Base-by-base conservation (phyloP, 2,888 invertebrate species). In the Agonopterix alstromeriana region DNA sequence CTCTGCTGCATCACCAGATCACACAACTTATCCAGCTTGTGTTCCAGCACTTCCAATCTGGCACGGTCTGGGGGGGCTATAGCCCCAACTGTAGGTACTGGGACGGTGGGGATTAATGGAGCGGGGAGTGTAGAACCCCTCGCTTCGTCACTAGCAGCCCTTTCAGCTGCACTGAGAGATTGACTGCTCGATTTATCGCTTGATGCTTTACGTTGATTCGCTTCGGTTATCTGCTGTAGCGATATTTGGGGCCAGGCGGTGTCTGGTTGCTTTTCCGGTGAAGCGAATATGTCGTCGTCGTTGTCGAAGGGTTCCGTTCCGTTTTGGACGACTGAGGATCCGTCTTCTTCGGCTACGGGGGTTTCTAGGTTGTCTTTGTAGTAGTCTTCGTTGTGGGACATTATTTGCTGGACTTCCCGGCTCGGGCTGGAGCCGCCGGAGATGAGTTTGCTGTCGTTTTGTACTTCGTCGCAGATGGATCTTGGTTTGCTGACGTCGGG, bases 401-500 rank as follows among this genome's bases (percentile, higher is more conserved):
- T 89, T 59, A 97, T 97, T 83, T 97, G 94, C 72, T 95, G 93
- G 14, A 97, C 97, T 83, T 97, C 97, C 14, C 96, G 90, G 65
- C 96, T 96, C 4, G 97, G 96, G 74, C 96, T 96, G 52, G 96
- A 96, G 10, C 95, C 95, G n/a, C 94, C 95, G 47, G 95, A 95
- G 1, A 93, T 92, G 57, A 91, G 84, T 66, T 89, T 90, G 60
- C 78, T 47, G 44, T 51, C 53, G 42, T 43, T 8, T 73, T 43
- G 45, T 27, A n/a, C 11, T 14, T 48, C 43, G 50, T 46, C 48
- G 42, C 49, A 5, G 10, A 79, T 71, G 8, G 65, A 54, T 2
- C 70, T 57, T 0, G 71, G 57, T 36, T 68, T 74, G 17, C 56
- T 51, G 8, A 78, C 69, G 44, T 88, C 88, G 0, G 87, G 85